phyloP scores from a whole-genome alignment of 1,140 invertebrate genomes.

The Ptiloglossa arizonensis region DNA sequence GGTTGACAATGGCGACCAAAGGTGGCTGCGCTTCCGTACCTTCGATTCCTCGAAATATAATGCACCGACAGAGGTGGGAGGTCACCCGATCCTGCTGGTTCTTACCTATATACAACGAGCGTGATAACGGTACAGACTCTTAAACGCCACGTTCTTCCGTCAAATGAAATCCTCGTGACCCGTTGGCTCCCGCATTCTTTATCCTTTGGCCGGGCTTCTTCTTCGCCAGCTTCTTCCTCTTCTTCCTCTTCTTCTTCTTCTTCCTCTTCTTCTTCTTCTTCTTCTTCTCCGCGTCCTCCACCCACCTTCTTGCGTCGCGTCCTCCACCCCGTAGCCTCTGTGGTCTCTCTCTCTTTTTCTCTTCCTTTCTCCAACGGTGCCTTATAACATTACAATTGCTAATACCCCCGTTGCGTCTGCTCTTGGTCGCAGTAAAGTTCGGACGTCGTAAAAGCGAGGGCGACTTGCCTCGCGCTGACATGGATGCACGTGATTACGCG shows the following conservation, averaged over 20 bases:
- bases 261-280: slow-evolving; percentile 16
- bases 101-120: slow-evolving; percentile 67
- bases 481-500: slow-evolving; percentile 64
- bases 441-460: slow-evolving; percentile 78
- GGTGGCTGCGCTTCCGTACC: slow-evolving; percentile 33
- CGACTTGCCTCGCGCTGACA: slow-evolving; percentile 66
- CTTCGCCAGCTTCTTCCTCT: slow-evolving; percentile 5
- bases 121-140: slow-evolving; percentile 80
- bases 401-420: slow-evolving; percentile 78
- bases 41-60: slow-evolving; percentile 66
- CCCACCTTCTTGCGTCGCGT: slow-evolving; percentile 11
- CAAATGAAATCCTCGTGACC: slow-evolving; percentile 80
- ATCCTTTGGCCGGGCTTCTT: slow-evolving; percentile 58
- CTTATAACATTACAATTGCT: slow-evolving; percentile 82
- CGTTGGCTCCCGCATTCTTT: slow-evolving; percentile 68
- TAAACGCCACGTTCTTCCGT: slow-evolving; percentile 80
- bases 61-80: slow-evolving; percentile 58
- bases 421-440: slow-evolving; percentile 76
- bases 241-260: slow-evolving; percentile 12
- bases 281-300: not conserved
- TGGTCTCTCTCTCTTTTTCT: slow-evolving; percentile 21
- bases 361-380: slow-evolving; percentile 44
- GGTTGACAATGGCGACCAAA: slow-evolving; percentile 22
- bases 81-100: slow-evolving; percentile 64
- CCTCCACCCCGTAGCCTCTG: slow-evolving; percentile 7